Percentiles rank a stretch among this genome's conserved stretches.
Conservation (phyloP, 2,113 vertebrate genomes). For the Cryptomyrus ogoouensis region DNA sequence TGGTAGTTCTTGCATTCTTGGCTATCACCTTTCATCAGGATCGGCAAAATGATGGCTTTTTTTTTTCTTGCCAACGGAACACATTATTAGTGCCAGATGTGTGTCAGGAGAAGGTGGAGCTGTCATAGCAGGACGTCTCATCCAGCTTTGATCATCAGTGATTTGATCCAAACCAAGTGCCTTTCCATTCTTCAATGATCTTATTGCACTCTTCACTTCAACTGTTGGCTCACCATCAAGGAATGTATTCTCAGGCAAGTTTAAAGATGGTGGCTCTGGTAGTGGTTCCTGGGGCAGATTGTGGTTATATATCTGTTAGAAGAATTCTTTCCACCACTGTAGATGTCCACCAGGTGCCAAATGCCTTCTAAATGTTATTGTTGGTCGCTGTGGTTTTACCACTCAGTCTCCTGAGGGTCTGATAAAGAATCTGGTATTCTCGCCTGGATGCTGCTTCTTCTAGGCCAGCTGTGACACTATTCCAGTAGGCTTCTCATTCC, state of each 20-base stretch:
- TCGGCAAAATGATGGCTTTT: not conserved
- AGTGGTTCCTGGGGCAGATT: not conserved
- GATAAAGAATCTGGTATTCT: not conserved
- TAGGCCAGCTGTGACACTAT: not conserved
- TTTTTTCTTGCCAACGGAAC: not conserved
- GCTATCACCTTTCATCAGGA: not conserved
- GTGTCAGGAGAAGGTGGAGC: not conserved
- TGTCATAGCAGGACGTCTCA: not conserved
- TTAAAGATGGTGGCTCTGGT: not conserved
- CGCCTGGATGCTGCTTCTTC: not conserved
- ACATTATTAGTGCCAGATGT: not conserved
- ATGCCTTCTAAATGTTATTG: not conserved
- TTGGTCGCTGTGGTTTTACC: not conserved
- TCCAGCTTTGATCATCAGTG: not conserved
- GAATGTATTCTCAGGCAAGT: not conserved
- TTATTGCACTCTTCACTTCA: not conserved
- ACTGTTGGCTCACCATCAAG: not conserved
- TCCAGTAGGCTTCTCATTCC: not conserved
- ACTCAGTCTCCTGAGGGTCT: not conserved
- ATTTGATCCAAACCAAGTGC: not conserved
- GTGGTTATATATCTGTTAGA: not conserved
- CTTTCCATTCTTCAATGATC: conserved; percentile 3
- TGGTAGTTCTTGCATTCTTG: not conserved
- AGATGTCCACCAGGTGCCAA: not conserved
- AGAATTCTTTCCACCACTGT: not conserved